Evolutionary conservation across 2,888 invertebrate genomes (phyloP), one percentile per base, ranked within the genome.

Genomic region (Apodemia hepburni): DNA sequence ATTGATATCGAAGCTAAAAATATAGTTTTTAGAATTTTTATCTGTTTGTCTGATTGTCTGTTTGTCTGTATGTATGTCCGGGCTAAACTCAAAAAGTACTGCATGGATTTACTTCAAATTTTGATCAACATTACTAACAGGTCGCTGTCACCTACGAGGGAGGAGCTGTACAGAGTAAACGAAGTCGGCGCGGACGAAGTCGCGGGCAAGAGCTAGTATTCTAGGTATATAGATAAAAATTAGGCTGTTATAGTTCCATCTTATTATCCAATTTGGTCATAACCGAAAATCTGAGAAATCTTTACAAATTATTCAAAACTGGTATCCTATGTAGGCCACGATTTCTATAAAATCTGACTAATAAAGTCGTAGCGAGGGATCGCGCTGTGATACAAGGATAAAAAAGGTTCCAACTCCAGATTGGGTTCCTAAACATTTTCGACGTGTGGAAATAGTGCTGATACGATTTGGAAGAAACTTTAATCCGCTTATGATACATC

Each of bases 361-460:
- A 45, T 45, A 45, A 45, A 45, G n/a, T 45, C 45, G 45, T 45
- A 45, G 45, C 45, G n/a, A 45, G n/a, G 45, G 45, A 45, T 45
- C 45, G n/a, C 45, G 15, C 42, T 42, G n/a, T 45, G 45, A 45
- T 45, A 45, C 45, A 45, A n/a, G 45, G 45, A 17, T 45, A 45
- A 45, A 45, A 45, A 45, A n/a, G 45, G 45, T 45, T 45, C n/a
- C 45, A 7, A n/a, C 45, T 45, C n/a, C 45, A 45, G 45, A 45
- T 45, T 45, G 45, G 45, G n/a, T 45, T 45, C 45, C 45, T 45
- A 6, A 45, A 45, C 45, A 45, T 45, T 45, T 7, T 7, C 45
- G 45, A 45, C 45, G 45, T 45, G n/a, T 45, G 15, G 45, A 45
- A 45, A 45, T 45, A 45, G 45, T 45, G n/a, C 45, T n/a, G 45